Evolutionary conservation across 1,140 invertebrate species (phyloP), one percentile per base, ranked within the genome.

Genomic region (Bursaphelenchus mucronatus): DNA sequence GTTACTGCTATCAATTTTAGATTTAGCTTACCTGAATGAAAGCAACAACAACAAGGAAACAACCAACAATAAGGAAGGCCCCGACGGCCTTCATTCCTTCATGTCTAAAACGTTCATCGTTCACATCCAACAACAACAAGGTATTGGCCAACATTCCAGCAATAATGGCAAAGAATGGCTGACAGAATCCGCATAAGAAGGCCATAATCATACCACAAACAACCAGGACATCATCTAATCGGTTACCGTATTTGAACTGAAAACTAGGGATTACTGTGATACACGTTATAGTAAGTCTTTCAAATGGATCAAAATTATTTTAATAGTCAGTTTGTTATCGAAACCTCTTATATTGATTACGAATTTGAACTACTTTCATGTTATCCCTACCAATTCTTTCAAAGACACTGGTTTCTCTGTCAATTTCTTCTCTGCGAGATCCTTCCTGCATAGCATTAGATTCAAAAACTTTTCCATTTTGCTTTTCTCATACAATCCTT

Each of bases 361-460:
- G 5, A 30, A 30, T 30, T 30, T 30, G 30, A 30, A 30, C 1
- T 30, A 30, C 30, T 30, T 30, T 30, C 30, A 30, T 30, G 5
- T 30, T 30, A 30, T 5, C 1, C 68, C 30, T 71, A 73, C 71
- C 67, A 74, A 59, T 53, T 70, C 70, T 10, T 19, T 39, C 15
- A 76, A 46, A 15, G 71, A 58, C 7, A 76, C 72, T 8, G 74
- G 74, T 46, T 71, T 54, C 21, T 62, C 72, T 54, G 66, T 61
- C 50, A 74, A 56, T 54, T 77, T 71, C 54, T 76, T 63, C 17
- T 75, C 70, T 11, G 64, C 75, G 45, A 76, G 57, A 54, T 76
- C 74, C 30, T 61, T 69, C 59, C 71, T 58, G 47, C 73, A 75
- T 0, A 75, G 51, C 5, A 69, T 17, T 15, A 71, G 52, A 46